Conservation (phyloP, 2,113 vertebrate species). For the Pelvicachromis taeniatus region DNA sequence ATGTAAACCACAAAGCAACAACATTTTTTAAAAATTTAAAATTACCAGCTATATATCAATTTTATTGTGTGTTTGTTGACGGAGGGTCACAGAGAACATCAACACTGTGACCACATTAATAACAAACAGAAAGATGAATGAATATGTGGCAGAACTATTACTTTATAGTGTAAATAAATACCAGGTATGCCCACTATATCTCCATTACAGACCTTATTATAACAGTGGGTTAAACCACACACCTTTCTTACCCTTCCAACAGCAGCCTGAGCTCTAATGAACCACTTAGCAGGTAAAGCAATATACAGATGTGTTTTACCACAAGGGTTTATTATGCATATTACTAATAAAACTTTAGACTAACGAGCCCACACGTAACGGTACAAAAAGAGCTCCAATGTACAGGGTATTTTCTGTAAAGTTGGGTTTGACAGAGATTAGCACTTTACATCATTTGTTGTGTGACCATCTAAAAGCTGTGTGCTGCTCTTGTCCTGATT, state of each 20-base stretch:
- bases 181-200: background rate
- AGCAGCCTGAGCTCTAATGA: background rate
- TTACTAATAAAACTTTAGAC: background rate
- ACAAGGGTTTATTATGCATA: background rate
- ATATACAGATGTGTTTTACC: background rate
- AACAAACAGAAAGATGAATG: background rate
- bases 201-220: background rate
- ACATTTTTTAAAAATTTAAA: fast-evolving
- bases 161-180: background rate
- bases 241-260: background rate
- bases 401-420: background rate
- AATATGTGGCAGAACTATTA: background rate
- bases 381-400: background rate
- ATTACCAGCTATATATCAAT: background rate
- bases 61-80: background rate
- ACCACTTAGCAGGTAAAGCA: background rate
- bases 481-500: background rate
- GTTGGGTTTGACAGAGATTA: background rate
- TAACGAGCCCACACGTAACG: background rate
- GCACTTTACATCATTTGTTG: background rate
- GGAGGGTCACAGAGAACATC: background rate
- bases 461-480: background rate
- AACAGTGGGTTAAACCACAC: background rate
- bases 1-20: background rate
- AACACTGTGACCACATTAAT: background rate